Percentiles rank a stretch among this genome's conserved stretches.
phyloP scores from a whole-genome alignment of 2,888 invertebrate species.

The Parapristionchus giblindavisi region DNA sequence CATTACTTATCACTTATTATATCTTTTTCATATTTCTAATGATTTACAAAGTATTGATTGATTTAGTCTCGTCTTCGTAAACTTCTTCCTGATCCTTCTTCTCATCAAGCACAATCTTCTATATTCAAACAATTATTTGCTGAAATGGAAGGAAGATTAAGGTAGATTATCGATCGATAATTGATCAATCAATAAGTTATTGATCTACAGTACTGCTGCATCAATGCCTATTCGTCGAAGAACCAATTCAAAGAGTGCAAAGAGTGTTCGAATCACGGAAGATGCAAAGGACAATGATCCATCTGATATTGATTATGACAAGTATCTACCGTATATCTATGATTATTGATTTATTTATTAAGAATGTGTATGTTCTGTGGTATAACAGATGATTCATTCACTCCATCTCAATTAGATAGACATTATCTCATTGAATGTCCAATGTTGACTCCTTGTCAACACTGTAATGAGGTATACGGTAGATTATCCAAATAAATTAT shows the following conservation, averaged over 20 bases:
- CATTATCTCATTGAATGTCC: conserved; percentile 23
- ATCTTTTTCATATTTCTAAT: too few relatives aligned
- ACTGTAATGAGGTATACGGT: conserved; percentile 23
- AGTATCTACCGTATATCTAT: neutral
- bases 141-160: conserved; percentile 20
- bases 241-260: neutral
- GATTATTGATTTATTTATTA: neutral
- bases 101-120: conserved; percentile 22
- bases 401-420: conserved; percentile 22
- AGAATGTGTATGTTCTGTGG: conserved; percentile 40
- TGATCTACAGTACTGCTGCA: neutral
- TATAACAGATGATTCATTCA: conserved; percentile 9
- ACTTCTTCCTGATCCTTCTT: neutral
- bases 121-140: conserved; percentile 28
- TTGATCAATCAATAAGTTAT: neutral
- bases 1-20: too few relatives aligned
- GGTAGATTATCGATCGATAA: neutral
- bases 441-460: conserved; percentile 11
- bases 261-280: conserved; percentile 30
- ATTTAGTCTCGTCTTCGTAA: conserved; percentile 10
- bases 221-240: neutral
- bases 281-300: conserved; percentile 8
- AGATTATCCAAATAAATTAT: neutral
- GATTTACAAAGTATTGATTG: too few relatives aligned
- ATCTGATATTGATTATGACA: conserved; percentile 35